phyloP scores from a whole-genome alignment of 2,888 invertebrate species.

The Diloba caeruleocephala region DNA sequence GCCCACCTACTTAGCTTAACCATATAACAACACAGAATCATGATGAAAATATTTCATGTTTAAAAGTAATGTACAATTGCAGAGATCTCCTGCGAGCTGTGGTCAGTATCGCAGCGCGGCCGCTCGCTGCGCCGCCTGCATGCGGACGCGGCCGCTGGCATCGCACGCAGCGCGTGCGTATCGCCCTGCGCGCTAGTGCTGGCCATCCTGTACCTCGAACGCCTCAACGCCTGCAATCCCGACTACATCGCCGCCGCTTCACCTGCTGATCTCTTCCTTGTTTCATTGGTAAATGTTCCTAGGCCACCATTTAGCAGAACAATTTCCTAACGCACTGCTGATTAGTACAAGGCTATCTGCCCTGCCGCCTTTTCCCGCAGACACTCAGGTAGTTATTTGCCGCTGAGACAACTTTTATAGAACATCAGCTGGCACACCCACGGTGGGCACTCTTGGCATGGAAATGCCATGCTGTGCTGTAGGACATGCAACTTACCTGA shows the following conservation, averaged over 20 bases:
- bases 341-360: too few relatives aligned
- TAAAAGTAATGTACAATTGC: slow-evolving; percentile 28
- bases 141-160: slow-evolving; percentile 93
- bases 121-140: slow-evolving; percentile 93
- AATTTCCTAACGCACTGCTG: too few relatives aligned
- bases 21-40: neutral
- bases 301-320: too few relatives aligned
- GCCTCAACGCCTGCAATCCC: slow-evolving; percentile 94
- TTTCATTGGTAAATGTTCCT: slow-evolving; percentile 94
- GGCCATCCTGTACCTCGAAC: slow-evolving; percentile 97
- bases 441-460: too few relatives aligned
- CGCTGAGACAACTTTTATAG: too few relatives aligned
- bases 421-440: too few relatives aligned
- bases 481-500: too few relatives aligned
- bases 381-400: too few relatives aligned
- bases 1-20: too few relatives aligned
- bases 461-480: too few relatives aligned
- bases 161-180: slow-evolving; percentile 94
- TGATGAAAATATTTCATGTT: neutral
- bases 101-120: slow-evolving; percentile 93
- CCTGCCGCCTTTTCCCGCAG: too few relatives aligned
- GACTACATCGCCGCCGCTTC: slow-evolving; percentile 95
- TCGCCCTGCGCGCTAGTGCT: slow-evolving; percentile 98
- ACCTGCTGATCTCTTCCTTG: slow-evolving; percentile 97
- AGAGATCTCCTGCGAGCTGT: slow-evolving; percentile 96